Evolutionary conservation across 2,888 invertebrate species (phyloP), one percentile per base, ranked within the genome.

Genomic region (Entomobrya multifasciata): DNA sequence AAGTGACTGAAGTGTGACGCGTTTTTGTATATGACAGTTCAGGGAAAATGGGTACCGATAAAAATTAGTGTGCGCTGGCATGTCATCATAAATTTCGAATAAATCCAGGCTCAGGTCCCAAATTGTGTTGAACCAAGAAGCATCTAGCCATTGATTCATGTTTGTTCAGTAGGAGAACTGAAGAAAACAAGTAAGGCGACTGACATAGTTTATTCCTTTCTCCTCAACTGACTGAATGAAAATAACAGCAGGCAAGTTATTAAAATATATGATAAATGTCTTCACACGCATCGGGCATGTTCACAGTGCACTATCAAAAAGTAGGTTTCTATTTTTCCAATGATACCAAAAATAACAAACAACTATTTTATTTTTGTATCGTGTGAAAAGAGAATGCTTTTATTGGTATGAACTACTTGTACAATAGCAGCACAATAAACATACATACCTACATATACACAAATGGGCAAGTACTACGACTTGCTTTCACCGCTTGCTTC

Each of bases 11-110:
- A n/a, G n/a, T n/a, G n/a, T n/a, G n/a, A n/a, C n/a, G n/a, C n/a
- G n/a, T n/a, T n/a, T n/a, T n/a, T n/a, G n/a, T n/a, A n/a, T n/a
- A n/a, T n/a, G n/a, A n/a, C n/a, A n/a, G n/a, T n/a, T n/a, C n/a
- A n/a, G n/a, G n/a, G n/a, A n/a, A n/a, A n/a, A n/a, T n/a, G n/a
- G n/a, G n/a, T n/a, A n/a, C n/a, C n/a, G n/a, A n/a, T n/a, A n/a
- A n/a, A n/a, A n/a, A n/a, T n/a, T n/a, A n/a, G n/a, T n/a, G n/a
- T n/a, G n/a, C n/a, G 13, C 5, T 49, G 49, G 25, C 13, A 65
- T 79, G 62, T 65, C 49, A 30, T 57, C 41, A 65, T 79, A 65
- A 79, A 65, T 79, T 79, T 47, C 36, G 30, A 60, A 77, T 49
- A 44, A 62, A 65, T 65, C 79, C 22, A 49, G 27, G 4, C 47